phyloP scores from a whole-genome alignment of 2,888 invertebrate species.

The Heliconius hortense region DNA sequence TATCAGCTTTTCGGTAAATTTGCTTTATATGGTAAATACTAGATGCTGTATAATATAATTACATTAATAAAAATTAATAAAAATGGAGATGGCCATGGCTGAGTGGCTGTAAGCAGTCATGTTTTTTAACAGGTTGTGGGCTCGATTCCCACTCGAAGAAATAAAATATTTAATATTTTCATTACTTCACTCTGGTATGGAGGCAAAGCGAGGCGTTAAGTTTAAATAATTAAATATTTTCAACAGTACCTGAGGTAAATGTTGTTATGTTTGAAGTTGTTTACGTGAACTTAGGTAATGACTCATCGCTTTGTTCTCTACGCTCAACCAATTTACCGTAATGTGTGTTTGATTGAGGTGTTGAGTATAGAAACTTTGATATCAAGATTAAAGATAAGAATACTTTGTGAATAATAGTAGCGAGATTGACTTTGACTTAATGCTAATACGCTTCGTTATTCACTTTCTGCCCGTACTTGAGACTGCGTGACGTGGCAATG shows the following conservation, averaged over 20 bases:
- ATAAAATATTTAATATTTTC: neutral
- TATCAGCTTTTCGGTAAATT: neutral
- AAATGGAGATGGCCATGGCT: no score
- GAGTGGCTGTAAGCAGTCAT: no score
- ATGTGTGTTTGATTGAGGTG: neutral
- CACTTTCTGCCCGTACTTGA: no score
- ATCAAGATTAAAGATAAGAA: neutral
- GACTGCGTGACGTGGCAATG: no score
- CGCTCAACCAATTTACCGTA: neutral
- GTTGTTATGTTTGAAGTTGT: neutral
- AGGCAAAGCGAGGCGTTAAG: no score
- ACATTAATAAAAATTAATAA: no score
- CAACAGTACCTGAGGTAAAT: neutral
- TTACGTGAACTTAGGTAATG: neutral
- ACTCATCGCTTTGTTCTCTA: neutral
- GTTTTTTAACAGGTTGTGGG: neutral
- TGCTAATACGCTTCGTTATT: no score
- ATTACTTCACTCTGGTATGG: neutral
- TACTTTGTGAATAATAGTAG: neutral
- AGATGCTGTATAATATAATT: neutral
- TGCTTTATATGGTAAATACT: neutral
- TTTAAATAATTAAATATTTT: neutral
- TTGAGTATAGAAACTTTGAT: neutral
- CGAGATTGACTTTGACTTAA: no score
- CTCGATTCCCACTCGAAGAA: neutral